These are phyloP conservation scores for Acanthornis magna DNA, from an alignment of 2,797 vertebrate genomes.

Conservation along the genomic window DNA sequence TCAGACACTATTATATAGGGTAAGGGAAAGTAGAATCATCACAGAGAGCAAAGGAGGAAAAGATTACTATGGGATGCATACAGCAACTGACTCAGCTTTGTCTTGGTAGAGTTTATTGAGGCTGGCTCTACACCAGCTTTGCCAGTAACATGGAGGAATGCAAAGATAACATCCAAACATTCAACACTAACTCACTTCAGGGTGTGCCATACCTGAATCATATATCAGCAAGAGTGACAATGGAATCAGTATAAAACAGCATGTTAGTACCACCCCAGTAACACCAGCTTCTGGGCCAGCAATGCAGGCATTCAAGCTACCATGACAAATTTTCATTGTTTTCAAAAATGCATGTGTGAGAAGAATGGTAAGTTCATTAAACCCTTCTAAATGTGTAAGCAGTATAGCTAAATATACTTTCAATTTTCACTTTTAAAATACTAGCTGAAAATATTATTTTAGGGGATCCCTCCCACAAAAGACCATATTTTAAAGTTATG, in stretches of 20 bases:
- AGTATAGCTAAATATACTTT: neutral
- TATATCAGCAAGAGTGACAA: neutral
- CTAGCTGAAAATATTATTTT: neutral
- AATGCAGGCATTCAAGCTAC: neutral
- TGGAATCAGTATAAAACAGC: neutral
- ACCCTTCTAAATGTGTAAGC: neutral
- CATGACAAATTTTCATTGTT: neutral
- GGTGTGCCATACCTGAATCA: neutral
- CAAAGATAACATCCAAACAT: neutral
- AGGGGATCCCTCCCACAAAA: neutral
- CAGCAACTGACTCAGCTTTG: neutral
- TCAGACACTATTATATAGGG: neutral
- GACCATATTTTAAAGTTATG: neutral
- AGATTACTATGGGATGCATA: neutral
- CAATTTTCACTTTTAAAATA: neutral
- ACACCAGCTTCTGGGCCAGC: neutral
- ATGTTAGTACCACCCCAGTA: neutral
- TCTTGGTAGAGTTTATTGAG: neutral
- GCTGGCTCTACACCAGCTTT: neutral
- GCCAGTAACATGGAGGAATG: neutral
- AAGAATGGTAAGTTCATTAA: neutral
- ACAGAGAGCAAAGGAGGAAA: neutral
- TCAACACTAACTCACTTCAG: neutral
- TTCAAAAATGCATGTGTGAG: neutral
- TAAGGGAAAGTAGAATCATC: neutral